Conservation (phyloP, 1,140 invertebrate species). For the Sminthurinus signatus region DNA sequence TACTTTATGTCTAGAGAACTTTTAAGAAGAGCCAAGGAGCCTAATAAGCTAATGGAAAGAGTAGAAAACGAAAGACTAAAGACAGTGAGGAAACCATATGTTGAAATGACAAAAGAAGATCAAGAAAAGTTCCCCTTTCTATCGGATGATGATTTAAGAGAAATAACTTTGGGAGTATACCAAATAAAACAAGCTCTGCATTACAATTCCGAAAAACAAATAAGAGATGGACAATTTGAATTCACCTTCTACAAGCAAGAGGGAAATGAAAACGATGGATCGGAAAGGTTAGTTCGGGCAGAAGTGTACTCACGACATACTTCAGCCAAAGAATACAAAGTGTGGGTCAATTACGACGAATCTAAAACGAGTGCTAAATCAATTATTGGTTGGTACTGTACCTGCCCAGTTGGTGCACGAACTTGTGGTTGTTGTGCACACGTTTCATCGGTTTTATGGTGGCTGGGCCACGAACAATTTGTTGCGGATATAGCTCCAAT, state of each 20-base stretch:
- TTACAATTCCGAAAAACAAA: not conserved
- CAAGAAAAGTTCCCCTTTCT: not conserved
- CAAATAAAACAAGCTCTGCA: constrained; percentile 1
- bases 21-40: not conserved
- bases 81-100: not conserved
- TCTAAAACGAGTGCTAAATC: not conserved
- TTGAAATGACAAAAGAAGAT: not conserved
- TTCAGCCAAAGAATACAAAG: too few relatives aligned
- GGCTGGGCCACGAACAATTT: not conserved
- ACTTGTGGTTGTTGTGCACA: constrained; percentile 1
- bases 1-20: not conserved
- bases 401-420: not conserved
- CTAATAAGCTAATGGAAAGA: not conserved
- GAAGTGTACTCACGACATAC: too few relatives aligned
- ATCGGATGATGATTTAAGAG: not conserved
- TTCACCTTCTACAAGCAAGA: too few relatives aligned
- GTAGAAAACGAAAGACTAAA: not conserved
- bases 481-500: too few relatives aligned
- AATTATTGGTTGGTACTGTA: not conserved
- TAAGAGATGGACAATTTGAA: too few relatives aligned
- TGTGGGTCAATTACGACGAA: not conserved
- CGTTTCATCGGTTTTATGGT: not conserved
- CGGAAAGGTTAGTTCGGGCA: too few relatives aligned
- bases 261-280: too few relatives aligned
- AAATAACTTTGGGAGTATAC: constrained; percentile 1